Evolutionary conservation across 2,888 invertebrate species (phyloP).

Genomic region (Trissolcus japonicus): DNA sequence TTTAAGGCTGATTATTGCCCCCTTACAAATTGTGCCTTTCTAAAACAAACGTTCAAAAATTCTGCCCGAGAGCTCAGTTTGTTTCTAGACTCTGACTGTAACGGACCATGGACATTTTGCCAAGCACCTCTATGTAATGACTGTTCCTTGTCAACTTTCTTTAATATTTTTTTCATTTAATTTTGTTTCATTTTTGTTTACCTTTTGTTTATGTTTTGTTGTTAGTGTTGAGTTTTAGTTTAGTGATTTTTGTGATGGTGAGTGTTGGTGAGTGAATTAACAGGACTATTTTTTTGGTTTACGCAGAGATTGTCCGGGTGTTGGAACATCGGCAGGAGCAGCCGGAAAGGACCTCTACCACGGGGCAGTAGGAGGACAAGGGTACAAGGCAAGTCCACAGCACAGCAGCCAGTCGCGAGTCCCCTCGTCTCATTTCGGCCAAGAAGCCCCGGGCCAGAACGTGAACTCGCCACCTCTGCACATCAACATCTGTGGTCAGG

Average conservation of each 20-base stretch:
- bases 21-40: conserved; percentile 1
- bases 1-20: background rate
- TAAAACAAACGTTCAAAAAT: conserved; percentile 3
- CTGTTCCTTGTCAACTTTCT: no score
- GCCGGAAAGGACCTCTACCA: conserved; percentile 72
- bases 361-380: conserved; percentile 69
- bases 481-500: conserved; percentile 78
- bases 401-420: conserved; percentile 70
- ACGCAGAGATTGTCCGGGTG: conserved; percentile 71
- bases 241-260: no score
- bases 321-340: conserved; percentile 71
- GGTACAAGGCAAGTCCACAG: conserved; percentile 70
- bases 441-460: conserved; percentile 69
- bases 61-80: background rate
- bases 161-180: no score
- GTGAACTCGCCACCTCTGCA: conserved; percentile 78
- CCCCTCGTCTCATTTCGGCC: conserved; percentile 69
- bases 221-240: no score
- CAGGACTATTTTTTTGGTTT: conserved; percentile 6
- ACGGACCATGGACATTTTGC: background rate
- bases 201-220: no score
- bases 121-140: background rate
- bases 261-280: background rate
- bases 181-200: no score
- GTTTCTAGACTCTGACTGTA: background rate